Conservation (phyloP, 1,140 invertebrate genomes). For the Zaprionus taronus region DNA sequence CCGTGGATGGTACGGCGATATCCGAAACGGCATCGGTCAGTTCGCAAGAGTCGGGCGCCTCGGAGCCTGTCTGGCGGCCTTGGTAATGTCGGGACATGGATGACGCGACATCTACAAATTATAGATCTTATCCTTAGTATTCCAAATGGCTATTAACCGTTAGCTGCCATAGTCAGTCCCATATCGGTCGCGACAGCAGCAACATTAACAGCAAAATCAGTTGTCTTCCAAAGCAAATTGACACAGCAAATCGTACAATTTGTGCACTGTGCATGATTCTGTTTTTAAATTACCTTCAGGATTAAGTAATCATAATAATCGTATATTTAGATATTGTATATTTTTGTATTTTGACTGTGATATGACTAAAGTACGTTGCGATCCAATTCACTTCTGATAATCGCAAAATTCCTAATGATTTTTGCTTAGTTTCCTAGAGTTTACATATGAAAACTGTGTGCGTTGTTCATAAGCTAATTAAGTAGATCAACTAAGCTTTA, state of each 20-base stretch:
- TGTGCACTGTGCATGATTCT: slow-evolving; percentile 43
- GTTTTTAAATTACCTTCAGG: slow-evolving; percentile 64
- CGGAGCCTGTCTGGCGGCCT: slow-evolving; percentile 78
- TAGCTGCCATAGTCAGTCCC: slow-evolving; percentile 26
- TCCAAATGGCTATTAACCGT: slow-evolving; percentile 69
- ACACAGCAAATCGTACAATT: slow-evolving; percentile 28
- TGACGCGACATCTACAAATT: slow-evolving; percentile 35
- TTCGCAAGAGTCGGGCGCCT: slow-evolving; percentile 70
- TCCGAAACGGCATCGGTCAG: slow-evolving; percentile 76
- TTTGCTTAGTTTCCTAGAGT: slow-evolving; percentile 52
- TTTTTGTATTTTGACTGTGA: slow-evolving; percentile 71
- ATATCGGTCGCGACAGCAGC: slow-evolving; percentile 1
- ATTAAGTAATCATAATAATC: slow-evolving; percentile 28
- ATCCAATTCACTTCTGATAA: slow-evolving; percentile 34
- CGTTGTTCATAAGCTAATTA: slow-evolving; percentile 32
- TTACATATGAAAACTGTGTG: neutral
- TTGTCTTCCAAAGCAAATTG: slow-evolving; percentile 80
- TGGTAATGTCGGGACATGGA: slow-evolving; percentile 54
- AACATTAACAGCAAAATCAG: slow-evolving; percentile 66
- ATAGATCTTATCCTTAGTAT: slow-evolving; percentile 67
- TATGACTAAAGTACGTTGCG: slow-evolving; percentile 64
- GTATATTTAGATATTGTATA: slow-evolving; percentile 43
- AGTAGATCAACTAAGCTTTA: slow-evolving; percentile 68
- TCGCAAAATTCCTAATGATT: slow-evolving; percentile 57
- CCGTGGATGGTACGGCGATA: slow-evolving; percentile 69